A percentile compares a stretch with the other conserved stretches of the same genome.
Evolutionary conservation across 2,888 invertebrate species (phyloP).

Genomic region (Eubasilissa splendida): DNA sequence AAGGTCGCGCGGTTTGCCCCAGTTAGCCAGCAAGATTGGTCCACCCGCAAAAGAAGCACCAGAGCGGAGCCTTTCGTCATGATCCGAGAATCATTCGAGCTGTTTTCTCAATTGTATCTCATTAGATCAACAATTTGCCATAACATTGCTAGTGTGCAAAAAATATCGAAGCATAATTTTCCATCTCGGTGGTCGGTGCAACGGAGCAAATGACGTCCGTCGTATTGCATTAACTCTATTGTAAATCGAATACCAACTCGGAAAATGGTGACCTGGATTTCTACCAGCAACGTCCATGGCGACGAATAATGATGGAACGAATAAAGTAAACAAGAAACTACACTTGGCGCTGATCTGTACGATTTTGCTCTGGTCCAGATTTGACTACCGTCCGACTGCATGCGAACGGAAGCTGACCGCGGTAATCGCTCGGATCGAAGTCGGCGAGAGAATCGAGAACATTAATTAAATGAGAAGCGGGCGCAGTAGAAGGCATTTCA

Average conservation of each 20-base stretch:
- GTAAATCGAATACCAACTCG: constrained; percentile 8
- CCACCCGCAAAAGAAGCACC: not conserved
- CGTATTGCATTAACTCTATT: constrained; percentile 6
- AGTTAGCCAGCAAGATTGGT: too few relatives aligned
- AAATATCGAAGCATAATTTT: constrained; percentile 15
- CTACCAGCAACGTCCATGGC: not conserved
- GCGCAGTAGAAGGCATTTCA: too few relatives aligned
- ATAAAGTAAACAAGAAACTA: not conserved
- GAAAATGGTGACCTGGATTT: constrained; percentile 24
- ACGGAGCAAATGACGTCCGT: constrained; percentile 6
- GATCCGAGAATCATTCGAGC: constrained; percentile 2
- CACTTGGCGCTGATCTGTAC: not conserved
- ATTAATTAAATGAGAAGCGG: too few relatives aligned
- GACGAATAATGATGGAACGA: not conserved
- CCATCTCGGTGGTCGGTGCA: not conserved
- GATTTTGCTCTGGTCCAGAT: constrained; percentile 9
- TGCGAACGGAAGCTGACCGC: not conserved
- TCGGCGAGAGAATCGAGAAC: too few relatives aligned
- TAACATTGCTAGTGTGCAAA: constrained; percentile 5
- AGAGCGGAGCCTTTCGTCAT: not conserved
- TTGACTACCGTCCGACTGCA: not conserved
- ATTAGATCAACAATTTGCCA: not conserved
- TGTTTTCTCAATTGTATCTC: not conserved
- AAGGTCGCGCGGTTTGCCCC: too few relatives aligned
- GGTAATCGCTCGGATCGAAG: too few relatives aligned